Conservation (phyloP, 2,113 vertebrate species). For the Morone chrysops region DNA sequence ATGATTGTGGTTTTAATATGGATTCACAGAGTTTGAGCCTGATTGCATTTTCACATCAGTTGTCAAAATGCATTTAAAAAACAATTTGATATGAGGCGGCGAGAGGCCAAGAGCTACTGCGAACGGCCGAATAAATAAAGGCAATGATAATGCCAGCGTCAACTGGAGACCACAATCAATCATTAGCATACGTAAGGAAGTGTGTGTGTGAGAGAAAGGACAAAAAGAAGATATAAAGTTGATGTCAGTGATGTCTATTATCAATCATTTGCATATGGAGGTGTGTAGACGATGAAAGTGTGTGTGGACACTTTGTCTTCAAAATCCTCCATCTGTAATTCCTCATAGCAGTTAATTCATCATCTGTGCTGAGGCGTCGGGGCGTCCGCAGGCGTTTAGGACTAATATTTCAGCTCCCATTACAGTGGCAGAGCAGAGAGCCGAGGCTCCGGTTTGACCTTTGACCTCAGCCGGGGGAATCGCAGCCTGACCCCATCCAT, state of each 20-base stretch:
- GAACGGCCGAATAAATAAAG: slow-evolving; percentile 81
- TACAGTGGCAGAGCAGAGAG: slow-evolving; percentile 70
- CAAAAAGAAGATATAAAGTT: slow-evolving; percentile 48
- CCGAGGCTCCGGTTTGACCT: slow-evolving; percentile 67
- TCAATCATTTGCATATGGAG: slow-evolving; percentile 72
- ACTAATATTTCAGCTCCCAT: slow-evolving; percentile 85
- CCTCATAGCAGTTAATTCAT: slow-evolving; percentile 86
- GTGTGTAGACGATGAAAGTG: slow-evolving; percentile 16
- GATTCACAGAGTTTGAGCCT: slow-evolving; percentile 65
- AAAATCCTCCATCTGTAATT: slow-evolving; percentile 81
- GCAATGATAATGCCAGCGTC: slow-evolving; percentile 77
- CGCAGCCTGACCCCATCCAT: slow-evolving; percentile 82
- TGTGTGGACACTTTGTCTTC: slow-evolving; percentile 40
- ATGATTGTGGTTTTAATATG: slow-evolving; percentile 13
- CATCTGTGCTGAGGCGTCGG: slow-evolving; percentile 75
- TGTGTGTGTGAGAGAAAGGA: slow-evolving; percentile 13
- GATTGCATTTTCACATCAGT: slow-evolving; percentile 81
- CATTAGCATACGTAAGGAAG: slow-evolving; percentile 70
- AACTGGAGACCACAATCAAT: slow-evolving; percentile 74
- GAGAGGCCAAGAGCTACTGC: slow-evolving; percentile 75
- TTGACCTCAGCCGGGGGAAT: slow-evolving; percentile 68
- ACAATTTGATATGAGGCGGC: slow-evolving; percentile 76
- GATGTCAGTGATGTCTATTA: slow-evolving; percentile 64
- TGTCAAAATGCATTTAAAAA: slow-evolving; percentile 81
- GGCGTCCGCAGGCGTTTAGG: slow-evolving; percentile 73